Evolutionary conservation across 37 sponge, comb jelly and placozoan genomes (phyloP), one percentile per base, ranked within the genome.

Genomic region (Lycopodina hypogea): DNA sequence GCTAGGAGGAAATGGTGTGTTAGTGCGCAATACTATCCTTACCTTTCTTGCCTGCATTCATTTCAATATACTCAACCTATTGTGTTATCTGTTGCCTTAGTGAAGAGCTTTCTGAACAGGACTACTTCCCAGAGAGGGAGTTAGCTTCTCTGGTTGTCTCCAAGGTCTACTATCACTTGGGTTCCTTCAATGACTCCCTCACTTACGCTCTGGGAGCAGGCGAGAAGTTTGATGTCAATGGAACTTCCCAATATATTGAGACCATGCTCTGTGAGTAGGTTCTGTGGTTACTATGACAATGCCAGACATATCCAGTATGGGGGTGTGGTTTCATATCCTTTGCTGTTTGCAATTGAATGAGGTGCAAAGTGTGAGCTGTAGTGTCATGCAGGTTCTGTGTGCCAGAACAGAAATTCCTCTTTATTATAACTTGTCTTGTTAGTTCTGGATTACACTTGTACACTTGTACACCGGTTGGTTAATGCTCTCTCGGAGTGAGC

Each of bases 111-210:
- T 95, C 77, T 61, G 99, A 98, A 80, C 82, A 89, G 63, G 86
- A 86, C 15, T 32, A 68, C 36, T 98, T 95, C 72, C 86, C 92
- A 17, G 87, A 98, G 56, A 61, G 86, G 60, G 83, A 95, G 81
- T 83, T 98, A 35, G 76, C 94, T 17, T 89, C 93, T 42, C 90
- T 98, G 29, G 94, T 98, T 17, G 96, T 84, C 24, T 98, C 99
- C 11, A 98, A 98, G 90, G 99, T 98, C 21, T 98, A 93, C 90
- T 98, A 98, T 56, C 99, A 98, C 63, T 83, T 98, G 18, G 99
- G 99, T 19, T 88, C 93, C 4, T 98, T 92, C 86, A 81, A 93
- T 37, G 96, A 95, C 50, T 88, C 99, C 8, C 75, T 95, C 56
- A 79, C 64, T 36, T 98, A 84, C 78, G 99, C 99, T 17, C 86